Evolutionary conservation across 2,797 vertebrate genomes (phyloP), one percentile per base, ranked within the genome.

Genomic region (Pampus argenteus): DNA sequence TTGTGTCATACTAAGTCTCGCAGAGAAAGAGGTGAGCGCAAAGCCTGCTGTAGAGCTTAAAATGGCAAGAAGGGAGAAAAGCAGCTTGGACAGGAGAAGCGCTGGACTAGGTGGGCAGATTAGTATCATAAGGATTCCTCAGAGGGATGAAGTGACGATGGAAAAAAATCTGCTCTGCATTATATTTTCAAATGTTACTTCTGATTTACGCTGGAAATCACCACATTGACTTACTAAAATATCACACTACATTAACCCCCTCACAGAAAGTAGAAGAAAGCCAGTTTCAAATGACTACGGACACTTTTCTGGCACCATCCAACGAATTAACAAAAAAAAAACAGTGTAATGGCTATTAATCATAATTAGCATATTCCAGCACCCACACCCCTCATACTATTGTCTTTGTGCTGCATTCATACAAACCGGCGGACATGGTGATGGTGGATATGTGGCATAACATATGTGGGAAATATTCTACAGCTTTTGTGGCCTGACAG

Each of bases 401-500:
- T 84, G 83, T 89, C 76, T 89, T 89, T 88, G 78, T 78, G 59
- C 38, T 28, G 25, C 75, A 57, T 58, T 82, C 57, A 81, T 73
- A 71, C 67, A 83, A 76, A 72, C 66, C 22, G 20, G 72, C 73
- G 74, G 84, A 86, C 76, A 79, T 86, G 82, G 79, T 66, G 76
- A 78, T 59, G 79, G 74, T 82, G 81, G 73, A 81, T 86, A 77
- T 82, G 82, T 76, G 76, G 82, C 74, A 82, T 87, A 85, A 84
- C 87, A 85, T 89, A 90, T 91, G 91, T 93, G 92, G 91, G 91
- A 93, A 93, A 92, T 89, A 91, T 86, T 89, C 76, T 1, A 18
- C 65, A 66, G 61, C 86, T 71, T 86, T 91, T 92, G 89, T 92
- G 74, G 74, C 50, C 66, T 47, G 73, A 90, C 52, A 72, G 83